phyloP scores from a whole-genome alignment of 92 coral and sea anemone genomes.

The Bergia puertoricense region DNA sequence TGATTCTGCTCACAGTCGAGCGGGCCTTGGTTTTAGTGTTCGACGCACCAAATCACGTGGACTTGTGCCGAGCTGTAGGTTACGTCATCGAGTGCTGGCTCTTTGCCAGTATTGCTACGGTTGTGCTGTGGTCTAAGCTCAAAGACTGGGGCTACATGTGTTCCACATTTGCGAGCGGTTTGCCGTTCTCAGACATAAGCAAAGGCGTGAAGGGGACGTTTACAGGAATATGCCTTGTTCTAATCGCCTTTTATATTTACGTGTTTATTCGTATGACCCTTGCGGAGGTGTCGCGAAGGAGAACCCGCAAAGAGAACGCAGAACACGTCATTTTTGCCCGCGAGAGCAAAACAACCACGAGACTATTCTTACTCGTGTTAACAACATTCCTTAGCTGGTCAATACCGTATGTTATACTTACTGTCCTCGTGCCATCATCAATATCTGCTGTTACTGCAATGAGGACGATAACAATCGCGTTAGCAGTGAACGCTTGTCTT shows the following conservation, averaged over 20 bases:
- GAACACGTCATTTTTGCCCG: conserved; percentile 41
- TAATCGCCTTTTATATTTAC: conserved; percentile 61
- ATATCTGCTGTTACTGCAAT: conserved; percentile 70
- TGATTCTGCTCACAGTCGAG: conserved; percentile 67
- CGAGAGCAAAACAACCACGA: conserved; percentile 72
- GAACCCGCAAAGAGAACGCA: conserved; percentile 40
- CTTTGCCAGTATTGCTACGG: conserved; percentile 73
- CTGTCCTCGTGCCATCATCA: conserved; percentile 65
- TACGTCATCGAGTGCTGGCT: conserved; percentile 87
- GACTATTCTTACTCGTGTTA: conserved; percentile 67
- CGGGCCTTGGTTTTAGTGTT: conserved; percentile 66
- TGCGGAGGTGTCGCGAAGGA: conserved; percentile 32
- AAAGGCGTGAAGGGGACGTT: conserved; percentile 70
- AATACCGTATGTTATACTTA: conserved; percentile 70
- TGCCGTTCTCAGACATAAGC: conserved; percentile 66
- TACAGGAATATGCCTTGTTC: conserved; percentile 57
- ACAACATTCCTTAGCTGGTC: conserved; percentile 79
- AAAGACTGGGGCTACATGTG: conserved; percentile 87
- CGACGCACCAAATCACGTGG: conserved; percentile 70
- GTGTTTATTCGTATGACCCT: conserved; percentile 65
- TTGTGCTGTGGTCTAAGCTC: conserved; percentile 80
- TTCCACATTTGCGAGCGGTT: conserved; percentile 67
- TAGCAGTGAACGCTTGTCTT: conserved; percentile 79
- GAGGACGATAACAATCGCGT: conserved; percentile 77
- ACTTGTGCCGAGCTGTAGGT: conserved; percentile 80